Percentiles rank a stretch among this genome's conserved stretches.
Conservation (phyloP, 1,140 invertebrate species). For the Proctacanthus coquilletti region DNA sequence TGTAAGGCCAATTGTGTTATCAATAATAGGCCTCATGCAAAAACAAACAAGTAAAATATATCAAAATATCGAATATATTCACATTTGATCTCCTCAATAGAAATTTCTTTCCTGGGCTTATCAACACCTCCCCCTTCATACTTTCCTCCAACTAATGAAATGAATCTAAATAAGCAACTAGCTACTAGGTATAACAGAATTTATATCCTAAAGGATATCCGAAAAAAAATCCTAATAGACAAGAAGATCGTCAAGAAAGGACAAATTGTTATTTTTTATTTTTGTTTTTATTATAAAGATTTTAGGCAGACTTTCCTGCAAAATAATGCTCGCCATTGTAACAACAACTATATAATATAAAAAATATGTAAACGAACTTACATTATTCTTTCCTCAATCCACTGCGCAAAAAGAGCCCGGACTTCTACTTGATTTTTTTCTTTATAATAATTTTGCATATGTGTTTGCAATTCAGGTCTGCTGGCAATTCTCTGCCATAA, state of each 20-base stretch:
- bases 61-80: no score
- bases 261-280: constrained; percentile 1
- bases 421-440: constrained; percentile 26
- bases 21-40: no score
- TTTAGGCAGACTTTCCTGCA: background rate
- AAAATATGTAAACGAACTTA: constrained; percentile 14
- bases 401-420: constrained; percentile 23
- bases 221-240: background rate
- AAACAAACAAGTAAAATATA: no score
- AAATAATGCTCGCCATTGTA: background rate
- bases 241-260: background rate
- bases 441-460: constrained; percentile 26
- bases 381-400: constrained; percentile 29
- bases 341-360: background rate
- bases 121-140: no score
- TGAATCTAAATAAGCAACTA: no score
- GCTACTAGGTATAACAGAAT: no score
- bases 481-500: constrained; percentile 26
- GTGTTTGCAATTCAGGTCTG: constrained; percentile 23
- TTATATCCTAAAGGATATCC: background rate
- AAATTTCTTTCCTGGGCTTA: no score
- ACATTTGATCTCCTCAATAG: no score
- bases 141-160: no score
- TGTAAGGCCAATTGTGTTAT: no score
- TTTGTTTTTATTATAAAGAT: background rate